Evolutionary conservation across 1,140 invertebrate genomes (phyloP).

Genomic region (Fopius arisanus): DNA sequence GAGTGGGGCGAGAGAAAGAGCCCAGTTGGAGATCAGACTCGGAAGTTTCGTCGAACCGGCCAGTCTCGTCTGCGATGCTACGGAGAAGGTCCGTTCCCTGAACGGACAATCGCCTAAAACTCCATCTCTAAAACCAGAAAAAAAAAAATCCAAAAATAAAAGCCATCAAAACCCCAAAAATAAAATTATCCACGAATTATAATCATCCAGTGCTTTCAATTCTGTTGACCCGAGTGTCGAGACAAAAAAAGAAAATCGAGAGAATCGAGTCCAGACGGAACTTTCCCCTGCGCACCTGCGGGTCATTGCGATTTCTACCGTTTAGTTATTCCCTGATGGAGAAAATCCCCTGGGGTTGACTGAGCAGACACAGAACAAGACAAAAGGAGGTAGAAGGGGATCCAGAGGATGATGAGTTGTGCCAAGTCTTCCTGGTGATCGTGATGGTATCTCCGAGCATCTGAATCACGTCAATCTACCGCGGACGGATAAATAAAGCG

Average conservation of each 20-base stretch:
- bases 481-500: background rate
- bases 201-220: no score
- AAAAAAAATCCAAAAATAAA: no score
- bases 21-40: constrained; percentile 38
- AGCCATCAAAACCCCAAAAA: background rate
- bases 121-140: no score
- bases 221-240: no score
- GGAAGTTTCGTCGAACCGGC: constrained; percentile 44
- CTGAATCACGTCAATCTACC: background rate
- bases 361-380: background rate
- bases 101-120: background rate
- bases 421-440: constrained; percentile 1
- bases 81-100: background rate
- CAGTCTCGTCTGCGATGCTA: constrained; percentile 31
- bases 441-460: background rate
- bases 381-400: background rate
- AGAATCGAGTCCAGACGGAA: background rate
- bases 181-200: no score
- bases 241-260: background rate
- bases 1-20: constrained; percentile 41
- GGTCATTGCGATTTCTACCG: background rate
- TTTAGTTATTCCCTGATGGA: no score
- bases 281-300: background rate
- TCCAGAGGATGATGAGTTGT: background rate
- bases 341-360: background rate